These are phyloP conservation scores for Tetragnatha montana DNA, from an alignment of 2,888 invertebrate species.

Conservation along the genomic window DNA sequence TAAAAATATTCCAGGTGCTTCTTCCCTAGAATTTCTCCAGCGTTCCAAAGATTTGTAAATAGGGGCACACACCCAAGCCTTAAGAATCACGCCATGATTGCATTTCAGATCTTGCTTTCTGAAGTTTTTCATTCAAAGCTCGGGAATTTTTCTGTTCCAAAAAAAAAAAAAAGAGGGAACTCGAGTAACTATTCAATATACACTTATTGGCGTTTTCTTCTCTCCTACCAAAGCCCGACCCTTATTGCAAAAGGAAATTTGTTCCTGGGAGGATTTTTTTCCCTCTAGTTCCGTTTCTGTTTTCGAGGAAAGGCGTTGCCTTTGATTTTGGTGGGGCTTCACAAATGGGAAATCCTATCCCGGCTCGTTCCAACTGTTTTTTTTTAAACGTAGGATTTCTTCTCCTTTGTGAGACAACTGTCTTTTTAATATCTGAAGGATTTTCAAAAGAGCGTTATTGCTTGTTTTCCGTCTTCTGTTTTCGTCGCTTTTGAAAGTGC, in stretches of 20 bases:
- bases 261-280: background rate
- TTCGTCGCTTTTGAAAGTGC: background rate
- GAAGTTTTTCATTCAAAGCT: background rate
- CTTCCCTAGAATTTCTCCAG: background rate
- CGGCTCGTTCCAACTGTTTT: background rate
- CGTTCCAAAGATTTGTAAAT: background rate
- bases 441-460: background rate
- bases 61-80: background rate
- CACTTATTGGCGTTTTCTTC: slow-evolving; percentile 1
- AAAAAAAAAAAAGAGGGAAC: background rate
- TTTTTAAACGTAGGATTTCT: slow-evolving; percentile 8
- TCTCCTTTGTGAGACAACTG: slow-evolving; percentile 11
- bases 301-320: slow-evolving; percentile 14
- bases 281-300: background rate
- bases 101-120: background rate
- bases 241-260: slow-evolving; percentile 10
- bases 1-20: too few relatives aligned
- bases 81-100: background rate
- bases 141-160: background rate
- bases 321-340: slow-evolving; percentile 8
- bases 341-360: background rate
- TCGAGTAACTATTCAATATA: background rate
- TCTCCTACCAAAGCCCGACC: background rate
- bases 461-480: too few relatives aligned
- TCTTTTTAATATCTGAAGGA: slow-evolving; percentile 37